Percentiles rank a stretch among this genome's conserved stretches.
These are phyloP conservation scores for Erebia aethiops DNA, from an alignment of 2,888 invertebrate genomes.

Conservation along the genomic window DNA sequence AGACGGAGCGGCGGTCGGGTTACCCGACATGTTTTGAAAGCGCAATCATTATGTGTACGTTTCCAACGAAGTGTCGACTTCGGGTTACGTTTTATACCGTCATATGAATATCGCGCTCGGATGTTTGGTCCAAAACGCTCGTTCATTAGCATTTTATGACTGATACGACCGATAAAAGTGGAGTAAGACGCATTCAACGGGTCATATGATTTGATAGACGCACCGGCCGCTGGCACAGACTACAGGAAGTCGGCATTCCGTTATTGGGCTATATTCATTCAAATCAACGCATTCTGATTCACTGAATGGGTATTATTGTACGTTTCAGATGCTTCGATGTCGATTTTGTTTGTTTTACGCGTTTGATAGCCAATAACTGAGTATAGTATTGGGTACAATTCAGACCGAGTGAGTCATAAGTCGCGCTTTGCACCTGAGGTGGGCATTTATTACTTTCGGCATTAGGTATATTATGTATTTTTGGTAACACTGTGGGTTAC, in stretches of 20 bases:
- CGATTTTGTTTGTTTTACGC: conserved; percentile 61
- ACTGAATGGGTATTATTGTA: conserved; percentile 64
- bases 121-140: conserved; percentile 80
- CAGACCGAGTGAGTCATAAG: conserved; percentile 45
- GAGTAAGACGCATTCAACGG: conserved; percentile 80
- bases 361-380: conserved; percentile 50
- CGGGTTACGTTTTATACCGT: conserved; percentile 80
- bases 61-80: conserved; percentile 80
- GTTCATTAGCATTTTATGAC: conserved; percentile 83
- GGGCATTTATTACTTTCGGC: conserved; percentile 19
- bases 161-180: conserved; percentile 82
- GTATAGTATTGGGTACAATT: conserved; percentile 35
- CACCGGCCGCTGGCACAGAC: conserved; percentile 62
- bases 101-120: conserved; percentile 82
- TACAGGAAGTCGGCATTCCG: conserved; percentile 66
- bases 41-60: conserved; percentile 76
- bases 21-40: conserved; percentile 80
- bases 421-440: conserved; percentile 24
- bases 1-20: conserved; percentile 67
- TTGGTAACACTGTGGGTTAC: conserved; percentile 18
- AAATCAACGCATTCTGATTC: conserved; percentile 66
- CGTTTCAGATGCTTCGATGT: conserved; percentile 58
- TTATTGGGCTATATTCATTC: conserved; percentile 69
- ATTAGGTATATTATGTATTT: conserved; percentile 22
- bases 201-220: conserved; percentile 76